Base-by-base conservation (phyloP, 2,888 invertebrate genomes). In the Lasioglossum morio region DNA sequence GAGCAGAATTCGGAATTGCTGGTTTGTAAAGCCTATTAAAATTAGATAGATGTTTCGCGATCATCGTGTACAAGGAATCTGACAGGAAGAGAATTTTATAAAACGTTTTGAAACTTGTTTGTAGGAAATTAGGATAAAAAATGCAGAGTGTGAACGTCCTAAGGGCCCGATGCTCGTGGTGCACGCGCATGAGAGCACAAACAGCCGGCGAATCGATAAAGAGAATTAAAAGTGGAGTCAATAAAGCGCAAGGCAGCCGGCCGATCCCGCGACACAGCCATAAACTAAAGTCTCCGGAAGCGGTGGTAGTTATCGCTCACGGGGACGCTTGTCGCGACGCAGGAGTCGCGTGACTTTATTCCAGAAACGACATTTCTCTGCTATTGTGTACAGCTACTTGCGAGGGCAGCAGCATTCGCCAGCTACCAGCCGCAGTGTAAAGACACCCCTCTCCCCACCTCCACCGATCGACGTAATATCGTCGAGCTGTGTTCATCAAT, bases 341-440 rank as follows among this genome's bases (percentile, higher is more conserved):
- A 74, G 37, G 80, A 82, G 74, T 88, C 87, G 88, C 88, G 88
- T 88, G 87, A 88, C 88, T 88, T 84, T 87, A 82, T 82, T 87
- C 87, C 79, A 77, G 84, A 77, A 82, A 84, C 84, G 83, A 84
- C 84, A 82, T 88, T 80, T 79, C 87, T 87, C 48, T 77, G 53
- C 79, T 87, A 60, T 81, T 48, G 83, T 76, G 43, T 40, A 48
- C 57, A n/a, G 23, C 40, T 69, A 46, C 75, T 63, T 70, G 37
- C 27, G 27, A 4, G 30, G 30, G 48, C 66, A 37, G 30, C 63
- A 66, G 19, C 34, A 10, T 66, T 66, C 66, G 4, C 34, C 53
- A n/a, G n/a, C 57, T 57, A 57, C 57, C 57, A 57, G 12, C 34
- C 48, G n/a, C 70, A 16, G 34, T 53, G 77, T 75, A 66, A 84